Conservation (phyloP, 2,797 vertebrate species). For the Telmatherina bonti region DNA sequence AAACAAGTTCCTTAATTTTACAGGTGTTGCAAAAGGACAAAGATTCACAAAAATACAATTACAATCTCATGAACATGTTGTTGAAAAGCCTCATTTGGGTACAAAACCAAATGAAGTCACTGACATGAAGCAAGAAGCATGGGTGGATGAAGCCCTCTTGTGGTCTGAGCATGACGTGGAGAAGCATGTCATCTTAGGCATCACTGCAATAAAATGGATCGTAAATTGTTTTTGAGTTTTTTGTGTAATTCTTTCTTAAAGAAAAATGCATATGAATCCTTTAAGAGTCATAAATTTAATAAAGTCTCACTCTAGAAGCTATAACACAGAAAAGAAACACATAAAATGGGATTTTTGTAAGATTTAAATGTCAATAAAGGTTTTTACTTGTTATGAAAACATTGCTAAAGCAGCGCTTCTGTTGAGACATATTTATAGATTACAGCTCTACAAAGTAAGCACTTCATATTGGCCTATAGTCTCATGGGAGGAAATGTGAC, state of each 20-base stretch:
- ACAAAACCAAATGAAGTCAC: not conserved
- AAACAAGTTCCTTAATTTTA: not conserved
- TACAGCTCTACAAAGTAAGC: not conserved
- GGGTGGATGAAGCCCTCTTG: slow-evolving; percentile 70
- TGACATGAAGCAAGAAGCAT: slow-evolving; percentile 20
- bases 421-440: not conserved
- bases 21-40: not conserved
- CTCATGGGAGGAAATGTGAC: not conserved
- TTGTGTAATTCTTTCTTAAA: not conserved
- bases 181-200: not conserved
- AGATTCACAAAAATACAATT: not conserved
- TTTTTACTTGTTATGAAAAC: no score
- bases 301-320: not conserved
- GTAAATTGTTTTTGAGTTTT: not conserved
- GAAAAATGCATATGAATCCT: not conserved
- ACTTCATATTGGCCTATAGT: not conserved
- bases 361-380: no score
- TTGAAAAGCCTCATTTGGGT: not conserved
- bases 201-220: not conserved
- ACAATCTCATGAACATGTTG: not conserved
- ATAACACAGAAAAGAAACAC: not conserved
- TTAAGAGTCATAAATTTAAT: not conserved
- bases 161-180: slow-evolving; percentile 43
- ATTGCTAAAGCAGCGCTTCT: not conserved
- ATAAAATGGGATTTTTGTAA: not conserved